These are phyloP conservation scores for Lineus longissimus DNA, from an alignment of 1,140 invertebrate species.

Conservation along the genomic window DNA sequence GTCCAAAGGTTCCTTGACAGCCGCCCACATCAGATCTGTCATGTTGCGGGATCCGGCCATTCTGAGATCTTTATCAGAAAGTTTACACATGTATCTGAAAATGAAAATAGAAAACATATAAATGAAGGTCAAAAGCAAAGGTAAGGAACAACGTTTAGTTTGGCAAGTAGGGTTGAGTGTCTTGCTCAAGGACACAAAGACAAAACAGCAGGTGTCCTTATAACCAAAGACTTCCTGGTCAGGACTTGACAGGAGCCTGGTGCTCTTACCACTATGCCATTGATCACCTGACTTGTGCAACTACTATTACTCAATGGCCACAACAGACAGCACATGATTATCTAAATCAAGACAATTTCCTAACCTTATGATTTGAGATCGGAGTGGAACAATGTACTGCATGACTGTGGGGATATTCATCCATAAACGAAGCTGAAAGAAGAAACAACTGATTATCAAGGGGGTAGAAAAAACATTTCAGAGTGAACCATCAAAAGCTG, in stretches of 20 bases:
- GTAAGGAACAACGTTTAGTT: too few species aligned
- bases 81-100: slow-evolving; percentile 78
- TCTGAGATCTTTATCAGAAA: slow-evolving; percentile 84
- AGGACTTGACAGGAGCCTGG: too few species aligned
- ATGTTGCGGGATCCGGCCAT: slow-evolving; percentile 82
- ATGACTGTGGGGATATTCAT: slow-evolving; percentile 84
- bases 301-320: too few species aligned
- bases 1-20: slow-evolving; percentile 86
- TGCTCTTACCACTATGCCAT: too few species aligned
- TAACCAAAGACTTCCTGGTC: not conserved
- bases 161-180: too few species aligned
- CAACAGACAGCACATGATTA: too few species aligned
- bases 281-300: too few species aligned
- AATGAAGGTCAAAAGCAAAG: not conserved
- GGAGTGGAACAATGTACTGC: slow-evolving; percentile 79
- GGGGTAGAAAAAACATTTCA: too few species aligned
- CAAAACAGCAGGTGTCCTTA: not conserved
- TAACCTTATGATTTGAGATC: slow-evolving; percentile 73
- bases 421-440: slow-evolving; percentile 71
- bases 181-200: too few species aligned
- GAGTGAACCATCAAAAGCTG: too few species aligned
- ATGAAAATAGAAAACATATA: not conserved
- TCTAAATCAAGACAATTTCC: too few species aligned
- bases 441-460: slow-evolving; percentile 8
- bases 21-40: slow-evolving; percentile 94